A percentile compares a stretch with the other conserved stretches of the same genome.
Evolutionary conservation across 2,888 invertebrate genomes (phyloP).

Genomic region (Ophioninae sp.): DNA sequence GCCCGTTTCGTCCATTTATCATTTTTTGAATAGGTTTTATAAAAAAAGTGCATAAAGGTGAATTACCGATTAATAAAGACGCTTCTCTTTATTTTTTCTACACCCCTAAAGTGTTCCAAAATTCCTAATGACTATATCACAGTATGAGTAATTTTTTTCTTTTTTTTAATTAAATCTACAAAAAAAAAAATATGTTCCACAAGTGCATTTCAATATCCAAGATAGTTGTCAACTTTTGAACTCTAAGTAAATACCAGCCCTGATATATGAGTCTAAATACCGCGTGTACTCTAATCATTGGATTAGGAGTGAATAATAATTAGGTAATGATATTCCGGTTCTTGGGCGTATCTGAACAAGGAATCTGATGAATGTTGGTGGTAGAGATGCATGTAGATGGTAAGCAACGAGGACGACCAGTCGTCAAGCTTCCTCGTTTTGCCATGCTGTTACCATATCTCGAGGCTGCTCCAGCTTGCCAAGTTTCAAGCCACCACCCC

Average conservation of each 20-base stretch:
- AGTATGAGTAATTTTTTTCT: neutral
- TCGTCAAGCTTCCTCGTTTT: slow-evolving; percentile 67
- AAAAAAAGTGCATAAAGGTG: too few relatives aligned
- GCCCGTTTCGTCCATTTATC: too few relatives aligned
- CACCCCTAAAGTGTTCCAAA: neutral
- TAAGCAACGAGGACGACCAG: slow-evolving; percentile 59
- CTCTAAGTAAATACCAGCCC: neutral
- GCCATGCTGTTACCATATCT: slow-evolving; percentile 27
- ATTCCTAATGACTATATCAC: neutral
- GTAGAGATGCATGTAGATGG: slow-evolving; percentile 46
- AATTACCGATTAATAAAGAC: too few relatives aligned
- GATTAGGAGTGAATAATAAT: slow-evolving; percentile 9
- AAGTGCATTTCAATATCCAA: neutral
- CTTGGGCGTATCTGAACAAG: slow-evolving; percentile 35
- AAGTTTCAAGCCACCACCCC: slow-evolving; percentile 1
- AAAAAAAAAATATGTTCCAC: neutral
- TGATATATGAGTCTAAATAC: neutral
- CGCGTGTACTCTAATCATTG: slow-evolving; percentile 3
- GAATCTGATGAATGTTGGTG: slow-evolving; percentile 40
- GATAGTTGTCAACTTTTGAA: neutral
- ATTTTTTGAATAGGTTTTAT: too few relatives aligned
- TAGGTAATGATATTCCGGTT: slow-evolving; percentile 17
- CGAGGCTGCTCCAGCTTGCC: slow-evolving; percentile 20
- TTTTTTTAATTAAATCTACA: neutral
- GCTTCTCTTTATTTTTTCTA: neutral